A percentile compares a stretch with the other conserved stretches of the same genome.
Conservation (phyloP, 2,113 vertebrate genomes). For the Verasper variegatus region DNA sequence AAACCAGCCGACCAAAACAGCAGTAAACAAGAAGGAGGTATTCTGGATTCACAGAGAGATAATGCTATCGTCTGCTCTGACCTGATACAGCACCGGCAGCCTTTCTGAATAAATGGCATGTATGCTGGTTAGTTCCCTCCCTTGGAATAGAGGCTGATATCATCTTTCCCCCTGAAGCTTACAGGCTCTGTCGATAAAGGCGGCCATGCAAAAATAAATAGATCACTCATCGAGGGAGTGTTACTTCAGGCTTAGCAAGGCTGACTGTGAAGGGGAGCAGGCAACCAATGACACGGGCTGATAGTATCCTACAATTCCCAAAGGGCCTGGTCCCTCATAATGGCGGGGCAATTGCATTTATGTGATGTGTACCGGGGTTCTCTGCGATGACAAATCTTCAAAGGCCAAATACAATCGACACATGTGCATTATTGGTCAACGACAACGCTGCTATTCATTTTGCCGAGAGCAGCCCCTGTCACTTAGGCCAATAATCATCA, state of each 20-base stretch:
- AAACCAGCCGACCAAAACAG: constrained; percentile 29
- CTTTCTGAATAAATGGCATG: constrained; percentile 62
- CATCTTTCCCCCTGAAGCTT: constrained; percentile 66
- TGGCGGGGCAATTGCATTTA: constrained; percentile 46
- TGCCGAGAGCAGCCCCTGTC: constrained; percentile 29
- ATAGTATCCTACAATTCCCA: constrained; percentile 59
- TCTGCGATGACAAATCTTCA: constrained; percentile 56
- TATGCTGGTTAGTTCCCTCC: constrained; percentile 55
- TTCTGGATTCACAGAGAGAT: constrained; percentile 48
- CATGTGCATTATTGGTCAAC: constrained; percentile 34
- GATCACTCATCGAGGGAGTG: constrained; percentile 72
- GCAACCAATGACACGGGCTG: constrained; percentile 64
- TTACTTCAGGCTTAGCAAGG: constrained; percentile 71
- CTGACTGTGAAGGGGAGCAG: constrained; percentile 55
- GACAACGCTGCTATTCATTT: constrained; percentile 30
- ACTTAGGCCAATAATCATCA: constrained; percentile 16
- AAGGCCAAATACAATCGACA: constrained; percentile 42
- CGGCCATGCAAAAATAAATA: constrained; percentile 78
- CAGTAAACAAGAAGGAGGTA: constrained; percentile 30
- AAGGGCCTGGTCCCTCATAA: constrained; percentile 42
- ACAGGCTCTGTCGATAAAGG: constrained; percentile 69
- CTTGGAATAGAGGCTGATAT: constrained; percentile 68
- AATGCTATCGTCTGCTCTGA: constrained; percentile 62
- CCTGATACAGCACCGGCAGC: constrained; percentile 59
- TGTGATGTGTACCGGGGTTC: constrained; percentile 47